phyloP scores from a whole-genome alignment of 2,797 vertebrate genomes.

The Enteromius viviparus region DNA sequence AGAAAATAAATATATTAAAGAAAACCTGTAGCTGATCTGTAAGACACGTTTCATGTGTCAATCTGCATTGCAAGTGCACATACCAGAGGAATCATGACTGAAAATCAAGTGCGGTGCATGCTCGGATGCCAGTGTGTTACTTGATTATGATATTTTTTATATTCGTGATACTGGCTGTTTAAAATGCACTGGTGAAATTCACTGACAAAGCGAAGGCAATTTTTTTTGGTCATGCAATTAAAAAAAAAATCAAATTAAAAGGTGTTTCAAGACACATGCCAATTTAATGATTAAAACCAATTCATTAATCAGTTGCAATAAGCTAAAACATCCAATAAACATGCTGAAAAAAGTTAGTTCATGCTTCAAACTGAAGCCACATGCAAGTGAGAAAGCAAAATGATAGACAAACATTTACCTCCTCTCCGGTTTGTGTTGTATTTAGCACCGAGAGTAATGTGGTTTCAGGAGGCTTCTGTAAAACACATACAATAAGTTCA shows the following conservation, averaged over 20 bases:
- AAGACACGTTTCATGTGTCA: conserved; percentile 45
- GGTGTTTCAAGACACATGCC: background rate
- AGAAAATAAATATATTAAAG: conserved; percentile 74
- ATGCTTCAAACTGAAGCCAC: conserved; percentile 46
- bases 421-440: conserved; percentile 58
- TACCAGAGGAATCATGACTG: conserved; percentile 14
- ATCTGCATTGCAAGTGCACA: conserved; percentile 63
- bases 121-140: conserved; percentile 52
- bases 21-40: conserved; percentile 44
- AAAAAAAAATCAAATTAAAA: background rate
- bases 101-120: conserved; percentile 70
- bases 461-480: conserved; percentile 58
- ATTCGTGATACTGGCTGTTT: background rate
- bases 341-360: conserved; percentile 28
- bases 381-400: conserved; percentile 37
- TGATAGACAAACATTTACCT: conserved; percentile 65
- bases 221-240: conserved; percentile 10
- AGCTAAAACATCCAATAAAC: background rate
- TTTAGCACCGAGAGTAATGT: conserved; percentile 47
- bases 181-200: conserved; percentile 78
- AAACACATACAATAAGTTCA: conserved; percentile 12
- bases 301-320: background rate
- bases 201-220: conserved; percentile 43
- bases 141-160: background rate
- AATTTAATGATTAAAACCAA: conserved; percentile 8